Base-by-base conservation (phyloP, 1,140 invertebrate species). In the Odontomachus brunneus region DNA sequence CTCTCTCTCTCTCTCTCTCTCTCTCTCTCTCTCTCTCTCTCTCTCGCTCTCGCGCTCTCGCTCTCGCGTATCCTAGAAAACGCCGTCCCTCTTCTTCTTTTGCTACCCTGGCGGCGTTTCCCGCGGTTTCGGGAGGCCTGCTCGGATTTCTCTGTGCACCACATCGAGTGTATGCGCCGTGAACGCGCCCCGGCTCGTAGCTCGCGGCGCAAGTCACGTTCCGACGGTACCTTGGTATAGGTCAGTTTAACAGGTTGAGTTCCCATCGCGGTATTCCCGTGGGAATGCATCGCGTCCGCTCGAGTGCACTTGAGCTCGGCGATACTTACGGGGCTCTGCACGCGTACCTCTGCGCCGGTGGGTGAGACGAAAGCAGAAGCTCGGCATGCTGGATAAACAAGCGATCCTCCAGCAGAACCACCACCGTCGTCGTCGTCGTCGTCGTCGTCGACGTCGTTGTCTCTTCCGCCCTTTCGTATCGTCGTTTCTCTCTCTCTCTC, bases 161-260 rank as follows among this genome's bases (percentile, higher is more conserved):
- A 22, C 33, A 69, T 26, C 7, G 33, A 78, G 38, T 2, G 49
- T 14, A 33, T 17, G 4, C 19, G 9, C 19, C 22, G 17, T 67
- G 75, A 69, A 69, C 51, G 49, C 9, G 38, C 22, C n/a, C 49
- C 0, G 24, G 11, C 3, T 29, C 26, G 51, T 26, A 67, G 44
- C 51, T 74, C 48, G 76, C 59, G 76, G 74, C 51, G 63, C 33
- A 76, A 84, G 78, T 88, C 86, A 88, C 76, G 87, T 73, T 88
- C 26, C 14, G 55, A 66, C 33, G 65, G 51, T 85, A 63, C 66
- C 51, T 88, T 88, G 83, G 86, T 80, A 53, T 84, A 88, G 87
- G 87, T 88, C 87, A 88, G 87, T 88, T 88, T 82, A 88, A 75
- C 86, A 80, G 86, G 72, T 88, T 87, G 78, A 17, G 71, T 73